These are phyloP conservation scores for Rhodeus uyekii DNA, from an alignment of 2,797 vertebrate genomes.

Conservation along the genomic window DNA sequence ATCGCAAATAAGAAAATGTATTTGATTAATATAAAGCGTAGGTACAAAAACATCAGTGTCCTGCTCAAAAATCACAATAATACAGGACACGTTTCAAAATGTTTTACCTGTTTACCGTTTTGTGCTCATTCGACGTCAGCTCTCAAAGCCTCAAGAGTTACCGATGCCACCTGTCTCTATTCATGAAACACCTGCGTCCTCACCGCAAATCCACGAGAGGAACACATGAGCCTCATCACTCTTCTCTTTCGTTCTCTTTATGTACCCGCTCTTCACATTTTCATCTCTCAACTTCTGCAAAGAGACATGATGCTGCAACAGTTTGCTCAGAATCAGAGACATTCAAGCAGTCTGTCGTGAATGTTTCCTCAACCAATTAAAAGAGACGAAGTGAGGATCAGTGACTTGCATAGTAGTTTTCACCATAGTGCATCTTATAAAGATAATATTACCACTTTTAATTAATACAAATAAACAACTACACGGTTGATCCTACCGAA, in stretches of 20 bases:
- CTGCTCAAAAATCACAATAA: background rate
- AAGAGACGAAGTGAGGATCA: background rate
- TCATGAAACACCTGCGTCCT: conserved; percentile 52
- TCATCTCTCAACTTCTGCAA: conserved; percentile 54
- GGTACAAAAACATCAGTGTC: background rate
- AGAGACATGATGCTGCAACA: conserved; percentile 49
- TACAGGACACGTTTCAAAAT: background rate
- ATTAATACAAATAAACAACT: background rate
- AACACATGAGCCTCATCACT: conserved; percentile 48
- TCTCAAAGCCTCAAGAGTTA: conserved; percentile 24
- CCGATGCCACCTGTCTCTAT: conserved; percentile 38
- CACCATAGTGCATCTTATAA: background rate
- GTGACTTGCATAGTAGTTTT: background rate
- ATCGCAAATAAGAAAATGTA: background rate
- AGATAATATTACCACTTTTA: background rate
- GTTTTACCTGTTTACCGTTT: background rate
- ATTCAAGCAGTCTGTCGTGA: background rate
- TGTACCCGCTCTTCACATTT: conserved; percentile 42
- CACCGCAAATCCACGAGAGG: conserved; percentile 52
- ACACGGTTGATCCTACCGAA: background rate
- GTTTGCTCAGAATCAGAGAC: conserved; percentile 38
- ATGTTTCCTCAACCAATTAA: background rate
- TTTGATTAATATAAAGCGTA: background rate
- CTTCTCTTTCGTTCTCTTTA: conserved; percentile 37
- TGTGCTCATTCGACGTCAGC: background rate